Evolutionary conservation across 2,113 vertebrate species (phyloP).

Genomic region (Pogonocichla stellata): DNA sequence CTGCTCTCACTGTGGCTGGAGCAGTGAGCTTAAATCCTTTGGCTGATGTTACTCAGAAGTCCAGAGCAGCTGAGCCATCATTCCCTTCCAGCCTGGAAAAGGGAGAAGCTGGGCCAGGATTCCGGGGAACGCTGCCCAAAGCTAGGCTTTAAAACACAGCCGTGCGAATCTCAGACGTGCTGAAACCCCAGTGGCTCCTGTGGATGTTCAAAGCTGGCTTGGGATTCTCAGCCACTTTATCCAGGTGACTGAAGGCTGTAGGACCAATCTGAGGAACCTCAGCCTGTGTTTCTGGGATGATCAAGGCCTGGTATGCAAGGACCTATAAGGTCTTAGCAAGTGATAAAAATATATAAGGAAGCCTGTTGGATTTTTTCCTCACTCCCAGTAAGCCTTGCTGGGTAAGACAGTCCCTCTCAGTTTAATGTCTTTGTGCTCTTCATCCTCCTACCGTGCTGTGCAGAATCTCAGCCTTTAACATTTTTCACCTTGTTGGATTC

Average conservation of each 20-base stretch:
- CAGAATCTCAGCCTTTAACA: neutral
- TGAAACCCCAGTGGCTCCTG: neutral
- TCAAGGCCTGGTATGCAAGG: neutral
- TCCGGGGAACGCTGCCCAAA: neutral
- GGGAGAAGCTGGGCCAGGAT: neutral
- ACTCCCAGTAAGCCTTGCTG: neutral
- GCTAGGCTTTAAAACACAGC: neutral
- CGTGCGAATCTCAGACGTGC: fast-evolving
- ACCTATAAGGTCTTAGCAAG: neutral
- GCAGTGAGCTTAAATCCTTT: neutral
- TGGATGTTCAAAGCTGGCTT: neutral
- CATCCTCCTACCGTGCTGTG: neutral
- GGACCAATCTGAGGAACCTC: neutral
- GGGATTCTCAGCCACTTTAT: fast-evolving
- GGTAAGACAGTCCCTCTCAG: neutral
- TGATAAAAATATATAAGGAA: neutral
- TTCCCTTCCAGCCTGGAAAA: neutral
- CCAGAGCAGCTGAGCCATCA: neutral
- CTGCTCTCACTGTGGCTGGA: neutral
- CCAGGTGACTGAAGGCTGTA: neutral
- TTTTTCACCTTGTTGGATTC: constrained; percentile 19
- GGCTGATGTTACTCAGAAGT: neutral
- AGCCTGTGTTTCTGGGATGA: neutral
- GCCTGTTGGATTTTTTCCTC: fast-evolving
- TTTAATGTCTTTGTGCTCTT: neutral